Base-by-base conservation (phyloP, 2,888 invertebrate genomes). In the Phyllotreta cruciferae region DNA sequence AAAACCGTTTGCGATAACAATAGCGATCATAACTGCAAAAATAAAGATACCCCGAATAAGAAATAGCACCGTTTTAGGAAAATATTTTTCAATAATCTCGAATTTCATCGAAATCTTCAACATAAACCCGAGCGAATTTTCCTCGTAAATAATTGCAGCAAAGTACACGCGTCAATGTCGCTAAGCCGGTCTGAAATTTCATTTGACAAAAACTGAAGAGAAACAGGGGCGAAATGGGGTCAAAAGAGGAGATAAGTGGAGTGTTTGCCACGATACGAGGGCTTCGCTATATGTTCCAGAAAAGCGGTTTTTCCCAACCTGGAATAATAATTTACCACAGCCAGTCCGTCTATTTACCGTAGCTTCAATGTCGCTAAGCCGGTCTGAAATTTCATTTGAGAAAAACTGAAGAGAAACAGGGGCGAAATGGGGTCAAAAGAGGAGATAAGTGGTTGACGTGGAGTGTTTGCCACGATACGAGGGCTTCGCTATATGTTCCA, bases 241-340 rank as follows among this genome's bases (percentile, higher is more conserved):
- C 64, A 56, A 68, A 60, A 68, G 66, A 67, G 60, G 66, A 71
- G 71, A 70, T 71, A 71, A 71, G 71, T 70, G 63, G 71, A 68
- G 58, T 68, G 69, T 67, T 70, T 66, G 67, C 62, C 44, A 62
- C 66, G 56, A 62, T 62, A 68, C 63, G 61, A 69, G 70, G 64
- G 70, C 68, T 67, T 68, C 65, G 68, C 67, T 66, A n/a, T n/a
- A 66, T 63, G 34, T 58, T 37, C 38, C 37, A 24, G 24, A 24
- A 24, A 24, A 1, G n/a, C n/a, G n/a, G n/a, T n/a, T n/a, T n/a
- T n/a, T n/a, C n/a, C n/a, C n/a, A n/a, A n/a, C n/a, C n/a, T n/a
- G n/a, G n/a, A n/a, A n/a, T n/a, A n/a, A n/a, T n/a, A n/a, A n/a
- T n/a, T n/a, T n/a, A n/a, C n/a, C n/a, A n/a, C n/a, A n/a, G 24